Base-by-base conservation (phyloP, 2,888 invertebrate species). In the Drosophila testacea region DNA sequence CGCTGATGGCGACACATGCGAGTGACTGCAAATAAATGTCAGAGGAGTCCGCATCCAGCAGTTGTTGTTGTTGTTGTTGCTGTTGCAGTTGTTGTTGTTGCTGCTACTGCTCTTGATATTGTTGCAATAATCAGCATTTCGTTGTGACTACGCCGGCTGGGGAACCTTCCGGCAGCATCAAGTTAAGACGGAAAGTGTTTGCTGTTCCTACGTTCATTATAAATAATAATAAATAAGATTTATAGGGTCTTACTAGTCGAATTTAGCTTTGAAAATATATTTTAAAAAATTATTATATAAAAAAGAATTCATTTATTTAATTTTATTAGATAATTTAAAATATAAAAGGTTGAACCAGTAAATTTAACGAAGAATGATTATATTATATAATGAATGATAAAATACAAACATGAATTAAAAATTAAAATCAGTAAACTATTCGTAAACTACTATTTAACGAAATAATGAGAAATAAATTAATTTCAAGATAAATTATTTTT, bases 1-100 rank as follows among this genome's bases (percentile, higher is more conserved):
- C 51, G 75, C 81, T 89, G 85, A 73, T 75, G 83, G 81, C 81
- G 88, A 88, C 87, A 88, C 79, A 88, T 85, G 88, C 80, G 79
- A 85, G 51, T 69, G 73, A 79, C 82, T 81, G 84, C 87, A 83
- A 87, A 83, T 82, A 83, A 66, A 79, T 59, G 78, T 73, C 78
- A 73, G 75, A 54, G 54, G 59, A 66, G 70, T 64, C 55, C 54
- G 28, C 66, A 51, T 44, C 34, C 52, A 62, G 27, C 46, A 39
- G 6, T 47, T 56, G 36, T 10, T 73, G 41, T 39, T 63, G 42
- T 5, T 61, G 50, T 11, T 41, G 28, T 4, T 39, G 39, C 10
- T 64, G 57, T 41, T 57, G 63, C n/a, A n/a, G 41, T 39, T 63
- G 42, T 5, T 61, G 50, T 11, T 41, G 28, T 4, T 39, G 39